Evolutionary conservation across 2,888 invertebrate species (phyloP), one percentile per base, ranked within the genome.

Genomic region (Ramazzottius varieornatus): DNA sequence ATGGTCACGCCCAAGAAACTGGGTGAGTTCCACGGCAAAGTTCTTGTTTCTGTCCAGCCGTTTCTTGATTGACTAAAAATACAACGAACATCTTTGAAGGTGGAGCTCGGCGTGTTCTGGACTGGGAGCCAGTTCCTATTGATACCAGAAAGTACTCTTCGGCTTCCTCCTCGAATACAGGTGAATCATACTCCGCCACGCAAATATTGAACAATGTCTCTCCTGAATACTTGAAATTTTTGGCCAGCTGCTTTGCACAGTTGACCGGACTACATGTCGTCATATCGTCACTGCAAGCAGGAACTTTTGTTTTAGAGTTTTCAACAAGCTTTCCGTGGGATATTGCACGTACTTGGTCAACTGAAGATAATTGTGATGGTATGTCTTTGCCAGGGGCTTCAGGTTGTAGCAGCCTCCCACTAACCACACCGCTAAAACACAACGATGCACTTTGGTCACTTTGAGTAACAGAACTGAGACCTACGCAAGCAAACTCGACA

Each of bases 111-210:
- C 20, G 8, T 40, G 20, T n/a, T n/a, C n/a, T n/a, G n/a, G n/a
- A n/a, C n/a, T n/a, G n/a, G n/a, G n/a, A n/a, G n/a, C n/a, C n/a
- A n/a, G n/a, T n/a, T n/a, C n/a, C n/a, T n/a, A n/a, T n/a, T n/a
- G n/a, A n/a, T 54, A 54, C 54, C 20, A 54, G 20, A 29, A 54
- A 54, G 29, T 54, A 54, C 54, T 54, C 54, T 54, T 54, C 54
- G 16, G 54, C 54, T 54, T 54, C 54, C n/a, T 54, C 20, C 4
- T 54, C 29, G 29, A 54, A 29, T 4, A 54, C 54, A 16, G 54
- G 54, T 4, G 54, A 54, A 29, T 54, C 54, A 29, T 24, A 54
- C 54, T 54, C 16, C 54, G 54, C 54, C 16, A 54, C 54, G 29
- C 54, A 54, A 24, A 54, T 29, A 29, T 54, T 54, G 54, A 54